Percentiles rank a stretch among this genome's conserved stretches.
Conservation (phyloP, 2,797 vertebrate species). For the Hozukius guyotensis region DNA sequence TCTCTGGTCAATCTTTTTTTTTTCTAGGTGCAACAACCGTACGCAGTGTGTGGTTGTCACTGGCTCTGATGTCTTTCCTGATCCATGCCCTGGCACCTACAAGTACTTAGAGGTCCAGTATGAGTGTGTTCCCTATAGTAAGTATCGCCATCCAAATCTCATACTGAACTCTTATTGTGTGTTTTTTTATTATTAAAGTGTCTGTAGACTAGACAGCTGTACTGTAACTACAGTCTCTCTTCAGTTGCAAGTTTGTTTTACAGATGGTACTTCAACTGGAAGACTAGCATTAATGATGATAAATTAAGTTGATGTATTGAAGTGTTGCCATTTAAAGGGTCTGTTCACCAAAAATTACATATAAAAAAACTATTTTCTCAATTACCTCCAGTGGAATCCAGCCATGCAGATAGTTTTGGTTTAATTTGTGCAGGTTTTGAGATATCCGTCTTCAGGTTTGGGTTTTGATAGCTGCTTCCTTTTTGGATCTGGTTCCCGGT, state of each 20-base stretch:
- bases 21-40: conserved; percentile 97
- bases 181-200: conserved; percentile 30
- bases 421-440: conserved; percentile 2
- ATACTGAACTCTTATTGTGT: conserved; percentile 63
- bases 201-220: conserved; percentile 39
- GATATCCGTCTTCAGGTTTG: neutral
- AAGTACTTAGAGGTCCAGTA: conserved; percentile 99
- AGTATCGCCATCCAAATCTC: conserved; percentile 87
- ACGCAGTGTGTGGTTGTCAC: conserved; percentile 99
- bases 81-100: conserved; percentile 99
- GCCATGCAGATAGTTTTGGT: conserved; percentile 1
- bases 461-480: conserved; percentile 4
- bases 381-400: conserved; percentile 13
- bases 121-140: conserved; percentile 99
- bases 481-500: neutral
- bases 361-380: neutral
- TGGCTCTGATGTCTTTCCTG: conserved; percentile 98
- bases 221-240: conserved; percentile 36
- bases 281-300: conserved; percentile 10
- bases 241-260: conserved; percentile 23
- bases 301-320: conserved; percentile 2
- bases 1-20: conserved; percentile 78
- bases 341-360: conserved; percentile 10
- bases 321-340: conserved; percentile 38
- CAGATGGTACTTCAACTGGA: conserved; percentile 31